Evolutionary conservation across 1,140 invertebrate species (phyloP).

Genomic region (Bradynema listronoti): DNA sequence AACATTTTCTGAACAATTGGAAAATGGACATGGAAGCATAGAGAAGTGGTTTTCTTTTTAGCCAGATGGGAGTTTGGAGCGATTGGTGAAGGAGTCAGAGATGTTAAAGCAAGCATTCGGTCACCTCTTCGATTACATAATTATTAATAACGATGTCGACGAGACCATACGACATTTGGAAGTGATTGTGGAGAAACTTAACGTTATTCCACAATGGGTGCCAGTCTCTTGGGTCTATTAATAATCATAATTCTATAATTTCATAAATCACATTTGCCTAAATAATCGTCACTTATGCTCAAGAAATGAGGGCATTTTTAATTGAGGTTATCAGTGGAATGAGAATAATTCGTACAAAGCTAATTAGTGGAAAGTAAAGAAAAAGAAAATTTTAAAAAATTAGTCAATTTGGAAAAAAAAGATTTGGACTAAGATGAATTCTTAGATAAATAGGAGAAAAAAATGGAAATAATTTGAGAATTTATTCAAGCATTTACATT

Average conservation of each 20-base stretch:
- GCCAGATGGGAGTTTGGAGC: constrained; percentile 90
- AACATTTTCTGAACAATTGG: too few relatives aligned
- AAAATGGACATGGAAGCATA: too few relatives aligned
- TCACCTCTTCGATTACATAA: constrained; percentile 93
- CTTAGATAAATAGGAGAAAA: too few relatives aligned
- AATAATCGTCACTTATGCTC: too few relatives aligned
- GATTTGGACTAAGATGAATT: not conserved
- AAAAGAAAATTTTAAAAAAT: not conserved
- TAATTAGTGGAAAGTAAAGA: not conserved
- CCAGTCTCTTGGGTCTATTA: constrained; percentile 56
- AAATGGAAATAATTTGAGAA: too few relatives aligned
- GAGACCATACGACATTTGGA: constrained; percentile 89
- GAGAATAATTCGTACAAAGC: too few relatives aligned
- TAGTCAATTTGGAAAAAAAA: not conserved
- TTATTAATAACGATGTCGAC: constrained; percentile 98
- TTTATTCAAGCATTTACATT: too few relatives aligned
- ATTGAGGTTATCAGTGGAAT: too few relatives aligned
- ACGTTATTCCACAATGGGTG: constrained; percentile 54
- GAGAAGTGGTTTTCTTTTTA: too few relatives aligned
- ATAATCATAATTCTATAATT: too few relatives aligned
- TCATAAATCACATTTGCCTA: too few relatives aligned
- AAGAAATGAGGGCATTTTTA: too few relatives aligned
- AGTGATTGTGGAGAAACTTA: constrained; percentile 55
- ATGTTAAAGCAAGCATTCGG: constrained; percentile 88
- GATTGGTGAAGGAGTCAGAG: constrained; percentile 87